A percentile compares a stretch with the other conserved stretches of the same genome.
phyloP scores from a whole-genome alignment of 2,113 vertebrate genomes.

The Cyanoliseus patagonus region DNA sequence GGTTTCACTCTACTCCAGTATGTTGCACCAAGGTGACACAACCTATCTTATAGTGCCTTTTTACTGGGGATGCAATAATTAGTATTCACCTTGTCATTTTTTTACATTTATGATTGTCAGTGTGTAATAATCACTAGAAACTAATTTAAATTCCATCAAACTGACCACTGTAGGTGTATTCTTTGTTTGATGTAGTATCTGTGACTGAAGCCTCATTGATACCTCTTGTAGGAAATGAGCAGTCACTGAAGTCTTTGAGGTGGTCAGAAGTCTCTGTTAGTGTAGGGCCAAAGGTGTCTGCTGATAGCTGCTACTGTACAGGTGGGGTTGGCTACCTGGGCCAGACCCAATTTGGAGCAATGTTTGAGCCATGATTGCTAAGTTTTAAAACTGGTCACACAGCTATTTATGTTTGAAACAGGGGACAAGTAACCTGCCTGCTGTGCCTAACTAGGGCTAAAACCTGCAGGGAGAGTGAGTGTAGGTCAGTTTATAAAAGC shows the following conservation, averaged over 20 bases:
- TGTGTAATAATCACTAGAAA: not conserved
- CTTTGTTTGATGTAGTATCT: not conserved
- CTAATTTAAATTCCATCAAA: not conserved
- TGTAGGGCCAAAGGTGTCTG: too few species aligned
- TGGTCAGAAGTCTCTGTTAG: not conserved
- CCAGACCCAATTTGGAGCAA: not conserved
- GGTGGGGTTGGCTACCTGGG: not conserved
- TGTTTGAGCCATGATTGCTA: not conserved
- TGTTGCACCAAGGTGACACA: not conserved
- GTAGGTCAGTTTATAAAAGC: not conserved
- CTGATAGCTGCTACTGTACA: not conserved
- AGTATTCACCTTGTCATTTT: not conserved
- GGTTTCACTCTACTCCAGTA: not conserved
- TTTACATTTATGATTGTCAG: not conserved
- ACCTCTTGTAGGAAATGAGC: not conserved
- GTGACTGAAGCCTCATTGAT: not conserved
- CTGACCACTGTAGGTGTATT: not conserved
- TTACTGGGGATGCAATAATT: not conserved
- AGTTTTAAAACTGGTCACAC: not conserved
- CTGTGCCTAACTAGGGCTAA: not conserved
- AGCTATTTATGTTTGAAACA: not conserved
- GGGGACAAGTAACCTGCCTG: not conserved
- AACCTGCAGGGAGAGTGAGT: not conserved
- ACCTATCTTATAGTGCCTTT: not conserved
- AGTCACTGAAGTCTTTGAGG: not conserved